Evolutionary conservation across 2,888 invertebrate species (phyloP).

Genomic region (Andrena camellia): DNA sequence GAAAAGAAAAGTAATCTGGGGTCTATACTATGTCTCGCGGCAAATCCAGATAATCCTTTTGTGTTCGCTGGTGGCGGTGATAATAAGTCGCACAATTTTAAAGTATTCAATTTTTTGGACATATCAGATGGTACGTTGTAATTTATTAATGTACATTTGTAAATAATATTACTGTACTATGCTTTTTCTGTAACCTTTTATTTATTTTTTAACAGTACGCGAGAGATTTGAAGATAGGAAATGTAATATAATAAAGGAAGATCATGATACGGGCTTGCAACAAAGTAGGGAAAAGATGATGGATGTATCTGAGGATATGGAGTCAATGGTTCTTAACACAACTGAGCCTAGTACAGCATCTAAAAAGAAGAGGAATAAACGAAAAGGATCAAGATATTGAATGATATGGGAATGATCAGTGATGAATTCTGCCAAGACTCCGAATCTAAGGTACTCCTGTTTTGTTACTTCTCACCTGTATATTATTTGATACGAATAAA

Average conservation of each 20-base stretch:
- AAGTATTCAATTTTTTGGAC: constrained; percentile 88
- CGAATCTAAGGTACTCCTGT: constrained; percentile 19
- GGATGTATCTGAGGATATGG: constrained; percentile 77
- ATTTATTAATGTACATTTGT: neutral
- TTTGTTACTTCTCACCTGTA: constrained; percentile 25
- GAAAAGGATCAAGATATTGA: constrained; percentile 15
- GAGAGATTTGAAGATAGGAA: constrained; percentile 72
- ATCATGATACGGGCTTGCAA: neutral
- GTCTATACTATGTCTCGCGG: constrained; percentile 89
- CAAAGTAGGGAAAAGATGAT: constrained; percentile 66
- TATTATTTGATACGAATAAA: constrained; percentile 40
- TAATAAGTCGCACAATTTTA: constrained; percentile 91
- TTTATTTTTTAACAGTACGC: constrained; percentile 67
- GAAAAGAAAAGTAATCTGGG: constrained; percentile 87
- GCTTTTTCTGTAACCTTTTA: neutral
- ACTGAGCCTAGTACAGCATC: neutral
- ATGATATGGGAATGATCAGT: neutral
- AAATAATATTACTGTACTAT: neutral
- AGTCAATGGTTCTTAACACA: constrained; percentile 68
- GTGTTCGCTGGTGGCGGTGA: constrained; percentile 94
- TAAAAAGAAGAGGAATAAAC: constrained; percentile 15
- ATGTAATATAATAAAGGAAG: constrained; percentile 7
- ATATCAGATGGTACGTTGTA: constrained; percentile 86
- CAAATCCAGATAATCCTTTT: constrained; percentile 93
- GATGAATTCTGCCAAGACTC: constrained; percentile 17